phyloP scores from a whole-genome alignment of 1,140 invertebrate genomes.

The Drosophila truncata region DNA sequence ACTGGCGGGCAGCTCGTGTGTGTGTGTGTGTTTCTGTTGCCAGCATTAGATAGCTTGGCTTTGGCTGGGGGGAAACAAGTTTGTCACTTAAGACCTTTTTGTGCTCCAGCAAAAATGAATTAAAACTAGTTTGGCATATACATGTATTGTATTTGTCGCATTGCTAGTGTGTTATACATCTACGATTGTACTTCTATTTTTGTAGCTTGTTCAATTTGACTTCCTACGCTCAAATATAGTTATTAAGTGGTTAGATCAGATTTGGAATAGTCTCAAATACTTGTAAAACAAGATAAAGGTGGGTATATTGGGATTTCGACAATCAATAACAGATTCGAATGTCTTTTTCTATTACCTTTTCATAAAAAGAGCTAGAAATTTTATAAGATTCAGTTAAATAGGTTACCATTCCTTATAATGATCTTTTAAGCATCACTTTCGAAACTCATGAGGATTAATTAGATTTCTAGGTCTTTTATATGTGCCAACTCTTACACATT shows the following conservation, averaged over 20 bases:
- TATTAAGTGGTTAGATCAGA: conserved; percentile 53
- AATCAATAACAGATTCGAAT: conserved; percentile 10
- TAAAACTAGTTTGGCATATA: conserved; percentile 67
- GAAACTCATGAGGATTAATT: neutral
- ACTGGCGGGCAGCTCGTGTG: conserved; percentile 12
- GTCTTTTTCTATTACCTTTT: too few species aligned
- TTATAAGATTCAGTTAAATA: too few species aligned
- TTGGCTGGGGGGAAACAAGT: conserved; percentile 57
- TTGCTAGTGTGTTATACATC: conserved; percentile 41
- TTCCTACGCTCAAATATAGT: conserved; percentile 58
- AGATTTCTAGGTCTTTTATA: neutral
- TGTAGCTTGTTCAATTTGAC: conserved; percentile 42
- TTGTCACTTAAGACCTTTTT: conserved; percentile 81
- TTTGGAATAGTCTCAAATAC: conserved; percentile 29
- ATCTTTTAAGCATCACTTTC: neutral
- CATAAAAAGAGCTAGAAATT: neutral
- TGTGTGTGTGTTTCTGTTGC: conserved; percentile 33
- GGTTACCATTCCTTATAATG: too few species aligned
- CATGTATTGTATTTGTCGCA: conserved; percentile 42
- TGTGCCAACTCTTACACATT: neutral
- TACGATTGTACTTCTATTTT: conserved; percentile 49
- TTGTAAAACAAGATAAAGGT: conserved; percentile 22
- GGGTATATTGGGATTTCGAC: conserved; percentile 6
- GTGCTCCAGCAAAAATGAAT: conserved; percentile 74
- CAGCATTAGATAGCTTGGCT: conserved; percentile 61